These are phyloP conservation scores for Drosophila paracracens DNA, from an alignment of 2,888 invertebrate genomes.

Conservation along the genomic window DNA sequence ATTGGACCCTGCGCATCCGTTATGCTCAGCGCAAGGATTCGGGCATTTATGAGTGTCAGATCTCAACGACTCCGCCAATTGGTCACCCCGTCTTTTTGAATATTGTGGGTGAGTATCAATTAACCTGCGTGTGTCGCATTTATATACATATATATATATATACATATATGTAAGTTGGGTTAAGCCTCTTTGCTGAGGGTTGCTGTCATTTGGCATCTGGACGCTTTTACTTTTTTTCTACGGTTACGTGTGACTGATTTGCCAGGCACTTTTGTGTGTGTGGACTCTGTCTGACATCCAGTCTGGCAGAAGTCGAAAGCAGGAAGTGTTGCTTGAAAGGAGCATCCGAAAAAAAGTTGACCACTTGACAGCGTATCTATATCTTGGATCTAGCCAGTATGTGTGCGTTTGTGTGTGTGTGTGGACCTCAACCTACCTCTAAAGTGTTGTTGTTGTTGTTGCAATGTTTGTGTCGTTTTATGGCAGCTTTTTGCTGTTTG, in stretches of 20 bases:
- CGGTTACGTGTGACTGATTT: slow-evolving; percentile 13
- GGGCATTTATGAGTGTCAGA: slow-evolving; percentile 95
- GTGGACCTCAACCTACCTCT: not conserved
- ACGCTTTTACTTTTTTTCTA: not conserved
- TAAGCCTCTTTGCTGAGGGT: not conserved
- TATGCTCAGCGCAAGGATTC: slow-evolving; percentile 91
- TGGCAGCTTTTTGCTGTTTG: slow-evolving; percentile 72
- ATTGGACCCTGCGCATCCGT: slow-evolving; percentile 92
- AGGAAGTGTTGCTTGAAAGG: slow-evolving; percentile 11
- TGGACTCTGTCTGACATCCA: slow-evolving; percentile 2
- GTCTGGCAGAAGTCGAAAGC: slow-evolving; percentile 6
- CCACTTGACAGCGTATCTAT: slow-evolving; percentile 15
- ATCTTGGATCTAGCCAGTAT: slow-evolving; percentile 6
- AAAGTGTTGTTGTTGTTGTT: not conserved
- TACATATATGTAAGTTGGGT: not conserved
- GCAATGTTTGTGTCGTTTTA: slow-evolving; percentile 65
- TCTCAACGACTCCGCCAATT: slow-evolving; percentile 94
- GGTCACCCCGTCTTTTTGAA: slow-evolving; percentile 93
- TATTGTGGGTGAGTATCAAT: slow-evolving; percentile 90
- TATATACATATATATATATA: not conserved
- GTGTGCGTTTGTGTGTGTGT: not conserved
- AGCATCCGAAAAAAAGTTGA: slow-evolving; percentile 3
- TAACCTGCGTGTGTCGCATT: not conserved
- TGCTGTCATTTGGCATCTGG: slow-evolving; percentile 3
- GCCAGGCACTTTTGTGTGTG: not conserved